A percentile compares a stretch with the other conserved stretches of the same genome.
phyloP scores from a whole-genome alignment of 2,888 invertebrate genomes.

The Apamea monoglypha region DNA sequence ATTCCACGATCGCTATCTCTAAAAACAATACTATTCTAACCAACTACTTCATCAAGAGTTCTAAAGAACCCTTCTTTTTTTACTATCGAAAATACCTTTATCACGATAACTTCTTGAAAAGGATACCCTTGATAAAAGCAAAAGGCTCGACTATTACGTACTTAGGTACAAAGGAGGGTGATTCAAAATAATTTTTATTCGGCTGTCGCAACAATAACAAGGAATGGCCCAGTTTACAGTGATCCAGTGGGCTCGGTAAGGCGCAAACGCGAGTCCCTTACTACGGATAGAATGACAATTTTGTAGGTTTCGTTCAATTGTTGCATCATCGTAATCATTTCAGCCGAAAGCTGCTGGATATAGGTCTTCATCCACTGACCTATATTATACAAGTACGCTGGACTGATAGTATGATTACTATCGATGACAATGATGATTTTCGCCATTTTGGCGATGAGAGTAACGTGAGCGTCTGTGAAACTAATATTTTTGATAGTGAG shows the following conservation, averaged over 20 bases:
- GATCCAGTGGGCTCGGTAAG: constrained; percentile 47
- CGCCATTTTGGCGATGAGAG: too few species aligned
- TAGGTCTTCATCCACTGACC: background rate
- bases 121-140: constrained; percentile 40
- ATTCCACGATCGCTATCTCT: background rate
- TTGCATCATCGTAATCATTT: background rate
- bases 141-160: constrained; percentile 39
- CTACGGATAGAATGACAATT: background rate
- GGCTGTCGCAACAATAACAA: constrained; percentile 56
- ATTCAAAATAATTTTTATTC: constrained; percentile 61
- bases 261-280: constrained; percentile 36
- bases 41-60: constrained; percentile 3
- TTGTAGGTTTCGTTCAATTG: background rate
- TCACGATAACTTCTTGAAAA: constrained; percentile 18
- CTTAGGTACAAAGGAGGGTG: constrained; percentile 51
- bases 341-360: background rate
- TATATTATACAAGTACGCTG: too few species aligned
- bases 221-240: constrained; percentile 53
- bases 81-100: constrained; percentile 12
- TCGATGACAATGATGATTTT: too few species aligned
- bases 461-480: too few species aligned
- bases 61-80: background rate
- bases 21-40: background rate
- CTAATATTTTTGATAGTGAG: too few species aligned
- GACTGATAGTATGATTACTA: too few species aligned